These are phyloP conservation scores for Fragum fragum DNA, from an alignment of 2,888 invertebrate genomes.

Conservation along the genomic window DNA sequence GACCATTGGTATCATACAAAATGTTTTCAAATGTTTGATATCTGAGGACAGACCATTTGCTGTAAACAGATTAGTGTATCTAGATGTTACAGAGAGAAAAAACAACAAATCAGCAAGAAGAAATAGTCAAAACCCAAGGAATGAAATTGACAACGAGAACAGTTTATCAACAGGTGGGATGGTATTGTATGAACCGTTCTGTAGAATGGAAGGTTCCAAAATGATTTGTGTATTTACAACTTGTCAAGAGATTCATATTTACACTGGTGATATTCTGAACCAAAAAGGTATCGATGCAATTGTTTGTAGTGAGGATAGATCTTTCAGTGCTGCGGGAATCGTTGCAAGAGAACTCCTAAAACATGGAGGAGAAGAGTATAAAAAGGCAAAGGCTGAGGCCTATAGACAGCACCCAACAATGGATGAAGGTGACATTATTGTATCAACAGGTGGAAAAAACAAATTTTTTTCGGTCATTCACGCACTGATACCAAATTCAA, in stretches of 20 bases:
- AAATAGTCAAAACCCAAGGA: background rate
- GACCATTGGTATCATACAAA: slow-evolving; percentile 52
- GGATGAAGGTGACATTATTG: slow-evolving; percentile 27
- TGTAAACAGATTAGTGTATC: background rate
- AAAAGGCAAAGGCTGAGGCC: background rate
- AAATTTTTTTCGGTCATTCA: slow-evolving; percentile 32
- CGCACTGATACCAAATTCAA: slow-evolving; percentile 12
- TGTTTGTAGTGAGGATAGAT: slow-evolving; percentile 50
- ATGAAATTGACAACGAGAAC: background rate
- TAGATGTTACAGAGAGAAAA: background rate
- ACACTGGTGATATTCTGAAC: slow-evolving; percentile 29
- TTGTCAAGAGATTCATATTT: slow-evolving; percentile 18
- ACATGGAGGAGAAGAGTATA: slow-evolving; percentile 31
- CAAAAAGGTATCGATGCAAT: slow-evolving; percentile 26
- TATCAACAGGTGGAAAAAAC: slow-evolving; percentile 25
- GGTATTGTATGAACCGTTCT: background rate
- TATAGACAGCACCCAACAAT: background rate
- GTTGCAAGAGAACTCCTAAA: slow-evolving; percentile 31
- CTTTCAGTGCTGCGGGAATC: slow-evolving; percentile 24
- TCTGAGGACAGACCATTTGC: background rate
- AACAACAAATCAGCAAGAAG: background rate
- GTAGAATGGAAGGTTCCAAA: background rate
- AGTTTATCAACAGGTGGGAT: background rate
- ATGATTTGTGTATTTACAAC: slow-evolving; percentile 20
- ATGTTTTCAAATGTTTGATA: slow-evolving; percentile 18